Conservation (phyloP, 2,113 vertebrate species). For the Gnathonemus echidnorhynchus region DNA sequence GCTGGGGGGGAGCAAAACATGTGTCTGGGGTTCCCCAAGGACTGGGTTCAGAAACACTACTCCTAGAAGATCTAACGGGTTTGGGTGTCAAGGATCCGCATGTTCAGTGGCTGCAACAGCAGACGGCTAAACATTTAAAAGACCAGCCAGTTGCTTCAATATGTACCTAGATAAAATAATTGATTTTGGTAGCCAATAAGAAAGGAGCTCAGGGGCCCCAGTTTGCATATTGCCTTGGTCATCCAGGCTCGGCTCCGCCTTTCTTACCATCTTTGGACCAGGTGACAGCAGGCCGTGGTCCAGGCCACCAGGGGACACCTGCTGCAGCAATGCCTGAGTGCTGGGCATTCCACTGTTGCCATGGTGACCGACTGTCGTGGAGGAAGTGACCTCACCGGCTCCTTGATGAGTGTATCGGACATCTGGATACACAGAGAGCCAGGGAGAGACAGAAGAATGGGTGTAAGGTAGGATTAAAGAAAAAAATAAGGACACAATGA, state of each 20-base stretch:
- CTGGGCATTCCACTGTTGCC: constrained; percentile 75
- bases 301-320: constrained; percentile 87
- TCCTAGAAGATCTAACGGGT: not conserved
- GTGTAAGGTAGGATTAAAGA: not conserved
- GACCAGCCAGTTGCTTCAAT: not conserved
- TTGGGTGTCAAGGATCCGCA: not conserved
- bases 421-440: constrained; percentile 46
- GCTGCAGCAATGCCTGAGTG: constrained; percentile 88
- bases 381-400: constrained; percentile 80
- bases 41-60: not conserved
- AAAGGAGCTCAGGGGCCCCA: not conserved
- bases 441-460: not conserved
- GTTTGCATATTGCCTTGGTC: not conserved
- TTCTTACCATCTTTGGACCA: constrained; percentile 98
- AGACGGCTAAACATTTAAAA: not conserved
- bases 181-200: not conserved
- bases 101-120: not conserved
- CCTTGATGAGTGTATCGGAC: constrained; percentile 83
- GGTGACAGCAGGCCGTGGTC: constrained; percentile 93
- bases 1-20: not conserved
- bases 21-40: not conserved
- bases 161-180: not conserved
- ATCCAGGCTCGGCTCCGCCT: constrained; percentile 29
- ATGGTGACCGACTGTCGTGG: constrained; percentile 87
- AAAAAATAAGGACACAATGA: not conserved